Base-by-base conservation (phyloP, 2,888 invertebrate genomes). In the Prenolepis imparis region DNA sequence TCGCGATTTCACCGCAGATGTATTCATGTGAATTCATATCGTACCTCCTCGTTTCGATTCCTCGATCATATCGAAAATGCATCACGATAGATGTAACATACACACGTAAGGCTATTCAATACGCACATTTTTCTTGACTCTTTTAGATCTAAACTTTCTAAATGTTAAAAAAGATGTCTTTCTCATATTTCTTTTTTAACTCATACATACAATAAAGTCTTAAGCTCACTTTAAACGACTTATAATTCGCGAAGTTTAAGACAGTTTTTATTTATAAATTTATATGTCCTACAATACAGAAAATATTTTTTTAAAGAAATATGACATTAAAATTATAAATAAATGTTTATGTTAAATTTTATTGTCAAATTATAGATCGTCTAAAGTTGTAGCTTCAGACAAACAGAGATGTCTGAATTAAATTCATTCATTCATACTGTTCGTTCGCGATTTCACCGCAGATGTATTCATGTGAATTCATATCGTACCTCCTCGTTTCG, bases 21-120 rank as follows among this genome's bases (percentile, higher is more conserved):
- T 61, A 80, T 78, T 83, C 80, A 61, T 80, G 78, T 41, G 78
- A 78, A 83, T 83, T 78, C 83, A 70, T 80, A 83, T 70, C 80
- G 67, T 68, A 61, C 78, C 67, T 77, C 59, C 44, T 67, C 44
- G 59, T 59, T 52, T 52, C n/a, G 75, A 57, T 80, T 74, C 73
- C 74, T 80, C 73, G 74, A 73, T 74, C 59, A 32, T 72, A 78
- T 78, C 74, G 74, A 59, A 73, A 73, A 80, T 80, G 74, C 78
- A 80, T 21, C 21, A 32, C 59, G 75, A 72, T 59, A 12, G 74
- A 78, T 59, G 78, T 59, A 21, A 78, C 32, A n/a, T 32, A 73
- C 44, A 73, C 74, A 72, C 32, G 73, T 32, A n/a, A 59, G 36
- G 24, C 44, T 24, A 80, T 73, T 74, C 78, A 59, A 59, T 18